phyloP scores from a whole-genome alignment of 2,888 invertebrate genomes.

The Oscheius sp. region DNA sequence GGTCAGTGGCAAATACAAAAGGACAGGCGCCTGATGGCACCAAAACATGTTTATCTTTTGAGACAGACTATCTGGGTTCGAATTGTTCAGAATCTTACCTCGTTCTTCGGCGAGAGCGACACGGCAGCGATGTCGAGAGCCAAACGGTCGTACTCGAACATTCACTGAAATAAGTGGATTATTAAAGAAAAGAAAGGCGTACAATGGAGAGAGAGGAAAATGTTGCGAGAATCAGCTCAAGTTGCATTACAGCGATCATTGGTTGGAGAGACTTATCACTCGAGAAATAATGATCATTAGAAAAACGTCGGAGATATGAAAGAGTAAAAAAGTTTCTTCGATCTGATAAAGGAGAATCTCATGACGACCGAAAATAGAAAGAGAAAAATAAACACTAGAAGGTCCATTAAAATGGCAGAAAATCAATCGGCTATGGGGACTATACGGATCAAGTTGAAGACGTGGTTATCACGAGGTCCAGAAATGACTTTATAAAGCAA shows the following conservation, averaged over 20 bases:
- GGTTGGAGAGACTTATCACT: background rate
- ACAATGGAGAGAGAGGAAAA: background rate
- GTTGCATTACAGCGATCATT: background rate
- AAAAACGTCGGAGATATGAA: background rate
- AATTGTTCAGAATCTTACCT: slow-evolving; percentile 12
- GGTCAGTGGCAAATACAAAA: background rate
- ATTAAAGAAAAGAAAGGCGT: background rate
- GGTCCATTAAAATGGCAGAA: background rate
- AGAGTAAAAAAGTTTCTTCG: background rate
- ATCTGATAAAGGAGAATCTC: background rate
- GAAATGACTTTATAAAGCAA: slow-evolving; percentile 15
- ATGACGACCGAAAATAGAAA: no score
- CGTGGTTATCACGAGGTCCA: slow-evolving; percentile 20
- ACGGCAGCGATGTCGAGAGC: slow-evolving; percentile 63
- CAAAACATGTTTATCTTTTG: no score
- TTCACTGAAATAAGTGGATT: slow-evolving; percentile 31
- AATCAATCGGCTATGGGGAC: no score
- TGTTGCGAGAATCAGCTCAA: background rate
- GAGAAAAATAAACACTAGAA: background rate
- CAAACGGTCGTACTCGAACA: slow-evolving; percentile 69
- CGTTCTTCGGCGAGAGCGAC: slow-evolving; percentile 34
- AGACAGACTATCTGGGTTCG: background rate
- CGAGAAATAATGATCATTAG: background rate
- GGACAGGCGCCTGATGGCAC: background rate
- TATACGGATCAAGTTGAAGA: slow-evolving; percentile 1